Base-by-base conservation (phyloP, 2,113 vertebrate genomes). In the Mellivora capensis region DNA sequence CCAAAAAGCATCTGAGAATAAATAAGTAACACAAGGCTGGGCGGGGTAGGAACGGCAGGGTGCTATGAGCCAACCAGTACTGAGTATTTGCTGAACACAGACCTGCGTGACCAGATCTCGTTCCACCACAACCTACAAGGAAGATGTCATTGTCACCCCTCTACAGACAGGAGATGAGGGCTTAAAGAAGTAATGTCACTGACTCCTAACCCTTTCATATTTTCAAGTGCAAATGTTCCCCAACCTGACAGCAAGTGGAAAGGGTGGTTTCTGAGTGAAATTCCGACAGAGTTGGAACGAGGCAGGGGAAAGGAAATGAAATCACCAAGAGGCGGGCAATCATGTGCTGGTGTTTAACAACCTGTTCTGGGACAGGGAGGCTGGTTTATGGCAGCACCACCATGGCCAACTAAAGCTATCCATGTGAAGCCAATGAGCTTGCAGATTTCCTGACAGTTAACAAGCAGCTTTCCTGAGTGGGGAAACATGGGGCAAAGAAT, bases 201-300 rank as follows among this genome's bases (percentile, higher is more conserved):
- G 57, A 82, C 57, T 64, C 54, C 62, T 47, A 69, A 87, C 17
- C 31, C 67, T 69, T 84, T 49, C 76, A 23, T 81, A 61, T 93
- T 86, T 94, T n/a, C 93, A 87, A 86, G 87, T 89, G 79, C 64
- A 89, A 91, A 86, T 84, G 76, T 72, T 91, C 52, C 72, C 6
- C 10, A 59, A 84, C 29, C 76, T 27, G 2, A 37, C 2, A 47
- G 9, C 31, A 37, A 85, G 52, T 49, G 25, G 80, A 94, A 85
- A 83, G 29, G 39, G 49, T 80, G 80, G 72, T 83, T 90, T 93
- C 83, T 83, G 79, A 90, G 83, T 87, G 89, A 91, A 92, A 96
- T 62, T 89, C 88, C 61, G 81, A 39, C 77, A 88, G 90, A 84
- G 80, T 59, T 6, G 54, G n/a, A 21, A 42, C 39, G 31, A 88